phyloP scores from a whole-genome alignment of 2,113 vertebrate species.

The Chionis minor region DNA sequence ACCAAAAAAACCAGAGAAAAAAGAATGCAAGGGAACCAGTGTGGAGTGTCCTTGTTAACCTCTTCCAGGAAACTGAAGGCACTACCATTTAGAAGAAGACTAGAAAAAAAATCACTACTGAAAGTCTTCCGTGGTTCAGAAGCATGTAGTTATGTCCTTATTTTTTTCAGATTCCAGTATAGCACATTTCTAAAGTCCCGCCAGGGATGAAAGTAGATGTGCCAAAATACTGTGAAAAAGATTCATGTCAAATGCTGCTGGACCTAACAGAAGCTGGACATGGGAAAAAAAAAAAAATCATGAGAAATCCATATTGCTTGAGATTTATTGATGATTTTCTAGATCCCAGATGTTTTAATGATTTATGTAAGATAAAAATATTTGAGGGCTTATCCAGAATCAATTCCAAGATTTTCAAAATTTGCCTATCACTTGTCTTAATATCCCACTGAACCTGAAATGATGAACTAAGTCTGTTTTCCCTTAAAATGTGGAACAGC shows the following conservation, averaged over 20 bases:
- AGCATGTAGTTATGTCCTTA: neutral
- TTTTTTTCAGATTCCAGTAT: neutral
- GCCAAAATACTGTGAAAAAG: conserved; percentile 9
- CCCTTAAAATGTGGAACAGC: neutral
- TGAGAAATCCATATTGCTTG: conserved; percentile 6
- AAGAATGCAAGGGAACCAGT: accelerated
- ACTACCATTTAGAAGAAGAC: neutral
- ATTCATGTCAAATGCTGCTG: conserved; percentile 19
- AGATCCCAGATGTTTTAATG: conserved; percentile 2
- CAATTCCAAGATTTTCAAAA: neutral
- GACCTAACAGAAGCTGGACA: conserved; percentile 20
- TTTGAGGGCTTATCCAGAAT: neutral
- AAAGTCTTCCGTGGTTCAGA: neutral
- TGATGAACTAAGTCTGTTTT: neutral
- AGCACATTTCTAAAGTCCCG: neutral
- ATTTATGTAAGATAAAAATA: neutral
- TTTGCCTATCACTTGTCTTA: neutral
- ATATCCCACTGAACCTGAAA: neutral
- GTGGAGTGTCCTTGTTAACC: neutral
- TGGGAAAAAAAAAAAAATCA: neutral
- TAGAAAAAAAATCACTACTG: neutral
- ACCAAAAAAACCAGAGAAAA: neutral
- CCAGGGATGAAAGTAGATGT: neutral
- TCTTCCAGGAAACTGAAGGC: neutral
- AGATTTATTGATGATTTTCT: neutral